Base-by-base conservation (phyloP, 2,113 vertebrate species). In the Lipophrys pholis region DNA sequence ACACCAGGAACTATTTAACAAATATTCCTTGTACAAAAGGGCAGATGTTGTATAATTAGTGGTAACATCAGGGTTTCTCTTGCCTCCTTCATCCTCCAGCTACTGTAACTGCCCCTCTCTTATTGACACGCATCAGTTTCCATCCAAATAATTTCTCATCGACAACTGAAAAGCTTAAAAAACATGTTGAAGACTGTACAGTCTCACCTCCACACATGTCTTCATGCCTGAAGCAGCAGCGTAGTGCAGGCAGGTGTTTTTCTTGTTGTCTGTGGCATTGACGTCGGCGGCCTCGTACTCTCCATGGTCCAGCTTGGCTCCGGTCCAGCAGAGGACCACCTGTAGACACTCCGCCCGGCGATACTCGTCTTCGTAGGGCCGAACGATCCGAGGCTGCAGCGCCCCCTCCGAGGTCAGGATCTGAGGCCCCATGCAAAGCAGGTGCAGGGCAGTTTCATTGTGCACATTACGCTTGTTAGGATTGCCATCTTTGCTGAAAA, bases 151-250 rank as follows among this genome's bases (percentile, higher is more conserved):
- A 43, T 42, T 46, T 58, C 65, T 76, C 17, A 75, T 69, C 42
- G 55, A 8, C 5, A 42, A 14, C 38, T 60, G 5, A 77, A 59
- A 12, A 3, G n/a, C 55, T 41, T 50, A 48, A 30, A 4, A 30
- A 30, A 30, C 4, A 30, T 30, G 21, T 30, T 30, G 21, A 30
- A 30, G 4, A 30, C 45, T 54, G 49, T 49, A n/a, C 42, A 40
- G 59, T 43, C 80, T 93, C 92, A 99, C 98, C 97, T 97, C 96
- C 1, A 99, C 96, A 86, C 97, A 97, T n/a, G 92, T 95, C 94
- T 96, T 98, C 97, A 98, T 97, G 92, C 98, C 98, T 89, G 97
- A 97, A 94, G 97, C 97, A 82, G 97, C 96, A 77, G 97, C 96
- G 69, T 99, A 99, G 91, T 99, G 98, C 81, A 99, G 93, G 63